Evolutionary conservation across 2,888 invertebrate genomes (phyloP), one percentile per base, ranked within the genome.

Genomic region (Lottia gigantea): DNA sequence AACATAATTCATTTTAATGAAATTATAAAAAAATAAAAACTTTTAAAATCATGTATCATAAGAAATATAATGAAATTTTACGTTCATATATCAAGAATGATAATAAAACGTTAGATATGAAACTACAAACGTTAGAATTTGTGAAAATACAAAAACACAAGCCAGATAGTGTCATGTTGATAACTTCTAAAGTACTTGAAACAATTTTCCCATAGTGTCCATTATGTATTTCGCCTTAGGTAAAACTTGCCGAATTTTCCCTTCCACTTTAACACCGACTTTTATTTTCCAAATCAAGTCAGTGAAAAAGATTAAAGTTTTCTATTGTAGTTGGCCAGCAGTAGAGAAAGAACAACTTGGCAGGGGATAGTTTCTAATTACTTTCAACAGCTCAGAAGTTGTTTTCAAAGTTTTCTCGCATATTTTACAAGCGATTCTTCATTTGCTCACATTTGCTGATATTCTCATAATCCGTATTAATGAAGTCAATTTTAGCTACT

Each of bases 161-260:
- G 40, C 40, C 11, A 40, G 11, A 40, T 11, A 40, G 40, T 40
- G 40, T 40, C 40, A 40, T 40, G 40, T 40, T 40, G 40, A 40
- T 40, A 40, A 40, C 40, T 40, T 40, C 40, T 55, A 23, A 55
- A 55, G 55, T 55, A 55, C 55, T 19, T 55, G 19, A 23, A 19
- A 19, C 55, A 55, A 55, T 55, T 55, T 55, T 55, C 55, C 55
- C 55, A 55, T 55, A 55, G 55, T 55, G 55, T 55, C 55, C 55
- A 55, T 55, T 55, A 55, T 55, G 19, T 55, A 55, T 55, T 23
- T 55, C 19, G 55, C 55, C 55, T 55, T 55, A 55, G 55, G 55
- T 55, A 55, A 55, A 55, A 55, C 23, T 23, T 55, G 19, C 19
- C 55, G 19, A 55, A 55, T 23, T 55, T 55, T 55, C 19, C 55